Evolutionary conservation across 2,888 invertebrate species (phyloP).

Genomic region (Nemotelus nigrinus): DNA sequence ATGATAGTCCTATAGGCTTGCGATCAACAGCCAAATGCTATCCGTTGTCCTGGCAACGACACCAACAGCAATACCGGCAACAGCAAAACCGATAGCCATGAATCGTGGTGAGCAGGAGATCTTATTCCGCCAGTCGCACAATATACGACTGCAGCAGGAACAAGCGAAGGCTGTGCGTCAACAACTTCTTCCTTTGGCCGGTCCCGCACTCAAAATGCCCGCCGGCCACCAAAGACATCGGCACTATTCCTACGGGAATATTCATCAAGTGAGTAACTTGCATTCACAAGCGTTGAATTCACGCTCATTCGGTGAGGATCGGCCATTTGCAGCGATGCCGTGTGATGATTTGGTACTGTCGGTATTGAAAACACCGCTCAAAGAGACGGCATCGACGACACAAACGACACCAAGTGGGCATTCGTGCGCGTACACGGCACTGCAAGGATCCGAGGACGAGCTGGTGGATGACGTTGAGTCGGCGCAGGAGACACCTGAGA

Average conservation of each 20-base stretch:
- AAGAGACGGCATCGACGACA: slow-evolving; percentile 50
- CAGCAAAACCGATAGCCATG: slow-evolving; percentile 64
- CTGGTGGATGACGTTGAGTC: slow-evolving; percentile 58
- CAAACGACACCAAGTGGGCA: slow-evolving; percentile 50
- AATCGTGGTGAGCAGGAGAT: slow-evolving; percentile 73
- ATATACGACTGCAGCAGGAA: slow-evolving; percentile 62
- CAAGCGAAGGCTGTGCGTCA: slow-evolving; percentile 52
- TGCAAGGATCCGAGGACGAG: slow-evolving; percentile 56
- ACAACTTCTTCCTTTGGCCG: slow-evolving; percentile 56
- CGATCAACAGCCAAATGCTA: slow-evolving; percentile 60
- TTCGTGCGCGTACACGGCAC: slow-evolving; percentile 53
- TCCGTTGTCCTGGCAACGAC: slow-evolving; percentile 65
- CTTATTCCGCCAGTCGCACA: slow-evolving; percentile 71
- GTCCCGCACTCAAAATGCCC: slow-evolving; percentile 47
- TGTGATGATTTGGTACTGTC: slow-evolving; percentile 70
- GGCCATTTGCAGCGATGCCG: slow-evolving; percentile 52
- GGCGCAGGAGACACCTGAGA: slow-evolving; percentile 51
- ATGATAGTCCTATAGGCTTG: slow-evolving; percentile 45
- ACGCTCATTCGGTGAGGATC: slow-evolving; percentile 54
- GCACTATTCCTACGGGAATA: slow-evolving; percentile 58
- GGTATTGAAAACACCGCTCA: slow-evolving; percentile 70
- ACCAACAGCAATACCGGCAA: slow-evolving; percentile 19
- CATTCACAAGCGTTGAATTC: slow-evolving; percentile 53
- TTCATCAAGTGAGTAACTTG: slow-evolving; percentile 57
- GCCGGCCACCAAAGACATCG: slow-evolving; percentile 48